A percentile compares a stretch with the other conserved stretches of the same genome.
Evolutionary conservation across 2,888 invertebrate species (phyloP).

Genomic region (Agrochola lota): DNA sequence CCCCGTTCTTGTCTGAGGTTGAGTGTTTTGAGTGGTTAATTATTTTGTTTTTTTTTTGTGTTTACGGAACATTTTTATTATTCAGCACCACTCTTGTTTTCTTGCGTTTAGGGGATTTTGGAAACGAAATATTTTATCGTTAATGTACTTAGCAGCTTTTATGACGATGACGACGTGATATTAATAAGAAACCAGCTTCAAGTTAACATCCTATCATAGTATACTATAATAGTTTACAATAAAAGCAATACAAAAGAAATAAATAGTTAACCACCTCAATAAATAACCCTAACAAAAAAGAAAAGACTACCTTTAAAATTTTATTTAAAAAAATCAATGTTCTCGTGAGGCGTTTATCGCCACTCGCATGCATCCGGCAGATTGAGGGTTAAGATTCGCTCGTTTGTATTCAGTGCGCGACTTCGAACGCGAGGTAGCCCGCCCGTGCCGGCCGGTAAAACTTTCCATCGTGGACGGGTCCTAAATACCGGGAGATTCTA

Average conservation of each 20-base stretch:
- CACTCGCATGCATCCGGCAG: constrained; percentile 78
- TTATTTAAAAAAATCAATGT: constrained; percentile 79
- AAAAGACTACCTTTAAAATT: constrained; percentile 36
- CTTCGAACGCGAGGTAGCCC: constrained; percentile 71
- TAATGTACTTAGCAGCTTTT: background rate
- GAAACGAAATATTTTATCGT: background rate
- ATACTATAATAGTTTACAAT: background rate
- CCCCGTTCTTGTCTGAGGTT: constrained; percentile 48
- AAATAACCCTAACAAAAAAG: constrained; percentile 31
- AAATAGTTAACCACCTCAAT: background rate
- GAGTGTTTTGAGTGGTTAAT: constrained; percentile 52
- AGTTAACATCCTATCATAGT: background rate
- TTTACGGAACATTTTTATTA: background rate
- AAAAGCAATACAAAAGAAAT: background rate
- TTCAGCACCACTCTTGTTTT: background rate
- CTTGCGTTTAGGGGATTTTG: background rate
- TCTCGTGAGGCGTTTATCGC: constrained; percentile 79
- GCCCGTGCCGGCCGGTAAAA: constrained; percentile 71
- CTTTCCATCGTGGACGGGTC: constrained; percentile 76
- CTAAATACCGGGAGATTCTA: constrained; percentile 82
- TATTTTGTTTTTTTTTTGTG: constrained; percentile 23
- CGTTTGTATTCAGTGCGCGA: constrained; percentile 83
- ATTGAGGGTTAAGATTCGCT: constrained; percentile 86
- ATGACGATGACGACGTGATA: background rate
- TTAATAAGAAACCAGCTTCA: no score